Base-by-base conservation (phyloP, 2,888 invertebrate genomes). In the Drosophila kokeensis region DNA sequence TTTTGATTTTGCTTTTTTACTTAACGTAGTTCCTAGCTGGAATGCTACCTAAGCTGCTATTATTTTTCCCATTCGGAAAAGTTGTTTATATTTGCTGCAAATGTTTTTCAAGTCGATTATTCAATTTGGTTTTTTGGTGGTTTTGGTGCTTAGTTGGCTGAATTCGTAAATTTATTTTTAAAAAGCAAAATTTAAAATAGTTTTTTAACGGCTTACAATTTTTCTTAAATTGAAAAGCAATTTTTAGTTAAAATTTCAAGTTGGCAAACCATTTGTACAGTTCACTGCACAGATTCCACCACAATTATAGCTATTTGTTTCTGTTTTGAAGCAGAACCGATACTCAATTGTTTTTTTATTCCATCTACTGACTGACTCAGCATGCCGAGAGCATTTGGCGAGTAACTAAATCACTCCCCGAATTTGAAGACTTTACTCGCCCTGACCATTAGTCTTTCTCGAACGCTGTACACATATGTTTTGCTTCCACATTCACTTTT, bases 401-500 rank as follows among this genome's bases (percentile, higher is more conserved):
- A 42, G n/a, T 13, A 34, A 59, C 29, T 10, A 30, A 45, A 36
- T 36, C 29, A n/a, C 34, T 48, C 21, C 18, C 24, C 10, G 18
- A 45, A 30, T 59, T 64, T 49, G 40, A 42, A 59, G 50, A 45
- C 27, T 10, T 38, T 5, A 18, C 27, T 52, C 48, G n/a, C 40
- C 58, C 48, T 27, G 30, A 13, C 55, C 52, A 78, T 76, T 69
- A 65, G 45, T 69, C 48, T 63, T 42, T n/a, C 10, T 21, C 10
- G 57, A 61, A 58, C 27, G 30, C 27, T 45, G 24, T 34, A 13
- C 10, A 49, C 34, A 36, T n/a, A 52, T 66, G 42, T 52, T 54
- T 24, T 11, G 7, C 27, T 30, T 49, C 52, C 54, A 40, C 50
- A 42, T 63, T 27, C 30, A 38, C 27, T 36, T 70, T 61, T 67